phyloP scores from a whole-genome alignment of 2,113 vertebrate genomes.

The rabbit (Oryctolagus cuniculus) region DNA sequence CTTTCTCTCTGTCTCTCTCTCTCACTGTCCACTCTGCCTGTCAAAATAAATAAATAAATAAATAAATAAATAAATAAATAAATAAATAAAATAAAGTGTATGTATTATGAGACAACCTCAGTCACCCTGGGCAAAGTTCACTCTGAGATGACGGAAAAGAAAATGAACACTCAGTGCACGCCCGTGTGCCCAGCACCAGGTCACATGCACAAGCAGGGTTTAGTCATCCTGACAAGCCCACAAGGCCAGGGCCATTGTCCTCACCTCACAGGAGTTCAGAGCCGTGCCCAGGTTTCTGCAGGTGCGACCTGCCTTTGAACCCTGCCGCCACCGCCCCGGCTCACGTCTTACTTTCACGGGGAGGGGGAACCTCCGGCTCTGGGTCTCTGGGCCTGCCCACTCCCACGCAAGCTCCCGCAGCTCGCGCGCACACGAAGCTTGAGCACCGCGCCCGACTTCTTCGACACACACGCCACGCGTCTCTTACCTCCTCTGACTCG shows the following conservation, averaged over 20 bases:
- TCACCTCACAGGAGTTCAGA: conserved; percentile 27
- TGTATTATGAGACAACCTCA: background rate
- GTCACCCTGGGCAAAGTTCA: background rate
- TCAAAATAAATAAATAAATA: no score
- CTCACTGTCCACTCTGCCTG: no score
- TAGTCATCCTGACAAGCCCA: background rate
- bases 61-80: no score
- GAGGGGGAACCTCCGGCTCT: background rate
- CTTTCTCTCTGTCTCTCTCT: no score
- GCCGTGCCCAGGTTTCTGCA: background rate
- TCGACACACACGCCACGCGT: background rate
- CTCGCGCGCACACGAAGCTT: background rate
- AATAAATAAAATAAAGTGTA: no score
- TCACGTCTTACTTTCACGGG: background rate
- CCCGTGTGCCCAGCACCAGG: background rate
- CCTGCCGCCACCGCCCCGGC: background rate
- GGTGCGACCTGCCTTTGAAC: background rate
- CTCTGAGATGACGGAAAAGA: background rate
- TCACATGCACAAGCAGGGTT: background rate
- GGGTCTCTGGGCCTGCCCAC: background rate
- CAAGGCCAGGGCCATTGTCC: conserved; percentile 4
- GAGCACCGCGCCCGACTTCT: background rate
- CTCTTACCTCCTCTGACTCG: conserved; percentile 95
- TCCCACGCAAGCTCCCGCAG: background rate
- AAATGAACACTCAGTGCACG: background rate